Evolutionary conservation across 2,888 invertebrate species (phyloP).

Genomic region (Anorthoa munda): DNA sequence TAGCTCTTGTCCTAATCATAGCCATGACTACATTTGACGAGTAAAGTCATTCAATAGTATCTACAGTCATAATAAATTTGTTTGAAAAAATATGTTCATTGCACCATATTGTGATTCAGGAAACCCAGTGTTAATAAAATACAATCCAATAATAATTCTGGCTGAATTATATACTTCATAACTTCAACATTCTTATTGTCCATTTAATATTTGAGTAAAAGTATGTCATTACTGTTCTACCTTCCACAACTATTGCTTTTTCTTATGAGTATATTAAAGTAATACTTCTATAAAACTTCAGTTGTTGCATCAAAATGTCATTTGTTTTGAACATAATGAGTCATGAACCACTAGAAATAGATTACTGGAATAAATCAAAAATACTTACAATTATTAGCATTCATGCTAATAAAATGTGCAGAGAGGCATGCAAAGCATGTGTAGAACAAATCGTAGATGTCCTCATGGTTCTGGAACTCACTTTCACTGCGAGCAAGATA

Average conservation of each 20-base stretch:
- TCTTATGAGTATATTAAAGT: no score
- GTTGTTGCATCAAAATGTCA: no score
- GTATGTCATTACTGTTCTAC: no score
- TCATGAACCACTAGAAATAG: background rate
- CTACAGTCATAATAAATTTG: background rate
- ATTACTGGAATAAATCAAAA: background rate
- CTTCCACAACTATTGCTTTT: no score
- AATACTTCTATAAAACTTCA: no score
- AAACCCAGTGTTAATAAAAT: no score
- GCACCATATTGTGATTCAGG: slow-evolving; percentile 40
- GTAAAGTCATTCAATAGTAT: background rate
- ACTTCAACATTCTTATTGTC: background rate
- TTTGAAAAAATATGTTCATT: slow-evolving; percentile 8
- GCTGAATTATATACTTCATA: background rate
- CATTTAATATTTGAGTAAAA: no score
- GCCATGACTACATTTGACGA: background rate
- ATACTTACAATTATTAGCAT: slow-evolving; percentile 94
- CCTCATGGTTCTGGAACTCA: slow-evolving; percentile 96
- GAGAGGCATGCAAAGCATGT: slow-evolving; percentile 96
- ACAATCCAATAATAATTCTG: no score
- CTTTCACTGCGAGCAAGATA: slow-evolving; percentile 92
- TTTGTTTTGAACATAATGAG: background rate
- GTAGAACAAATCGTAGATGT: slow-evolving; percentile 96
- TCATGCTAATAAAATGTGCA: slow-evolving; percentile 95
- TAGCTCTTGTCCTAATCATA: background rate